phyloP scores from a whole-genome alignment of 2,888 invertebrate genomes.

The Diaperis boleti region DNA sequence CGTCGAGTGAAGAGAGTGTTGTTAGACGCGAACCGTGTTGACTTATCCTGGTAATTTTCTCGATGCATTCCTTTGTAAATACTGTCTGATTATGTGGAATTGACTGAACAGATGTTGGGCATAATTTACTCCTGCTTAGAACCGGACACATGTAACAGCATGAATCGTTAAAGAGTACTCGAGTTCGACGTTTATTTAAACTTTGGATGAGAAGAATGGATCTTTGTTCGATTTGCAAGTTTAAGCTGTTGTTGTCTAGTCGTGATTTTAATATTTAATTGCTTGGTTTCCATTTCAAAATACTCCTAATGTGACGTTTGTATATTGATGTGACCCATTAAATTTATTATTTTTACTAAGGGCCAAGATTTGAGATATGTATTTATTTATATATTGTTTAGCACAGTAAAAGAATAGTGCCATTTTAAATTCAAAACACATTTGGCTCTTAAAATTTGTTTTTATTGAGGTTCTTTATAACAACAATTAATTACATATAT shows the following conservation, averaged over 20 bases:
- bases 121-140: constrained; percentile 2
- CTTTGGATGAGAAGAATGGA: not conserved
- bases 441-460: too few species aligned
- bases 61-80: constrained; percentile 15
- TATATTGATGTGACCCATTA: too few species aligned
- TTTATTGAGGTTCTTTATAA: too few species aligned
- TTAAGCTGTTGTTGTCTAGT: not conserved
- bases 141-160: not conserved
- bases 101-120: constrained; percentile 17
- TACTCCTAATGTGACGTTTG: too few species aligned
- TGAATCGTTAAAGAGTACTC: not conserved
- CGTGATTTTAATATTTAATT: too few species aligned
- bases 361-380: too few species aligned
- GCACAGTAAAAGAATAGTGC: too few species aligned
- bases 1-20: constrained; percentile 9
- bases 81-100: constrained; percentile 5
- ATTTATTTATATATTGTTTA: too few species aligned
- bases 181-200: not conserved
- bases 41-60: constrained; percentile 25
- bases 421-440: too few species aligned
- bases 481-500: too few species aligned
- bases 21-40: constrained; percentile 4
- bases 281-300: too few species aligned
- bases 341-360: too few species aligned
- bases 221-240: not conserved